Conservation (phyloP, 2,888 invertebrate genomes). For the Xanthorhoe spadicearia region DNA sequence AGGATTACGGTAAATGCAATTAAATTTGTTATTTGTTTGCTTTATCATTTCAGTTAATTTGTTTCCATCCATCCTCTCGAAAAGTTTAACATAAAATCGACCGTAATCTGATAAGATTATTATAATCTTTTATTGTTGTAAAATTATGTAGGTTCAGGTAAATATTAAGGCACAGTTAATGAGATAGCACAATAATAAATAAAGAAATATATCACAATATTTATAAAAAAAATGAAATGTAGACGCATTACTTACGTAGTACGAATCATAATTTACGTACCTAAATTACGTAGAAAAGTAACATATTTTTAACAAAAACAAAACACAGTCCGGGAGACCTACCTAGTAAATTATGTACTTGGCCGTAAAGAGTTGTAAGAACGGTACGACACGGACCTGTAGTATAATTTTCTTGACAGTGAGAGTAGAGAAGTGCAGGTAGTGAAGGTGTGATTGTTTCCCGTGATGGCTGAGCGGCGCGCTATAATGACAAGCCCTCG, state of each 20-base stretch:
- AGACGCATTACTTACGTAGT: too few species aligned
- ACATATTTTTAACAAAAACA: constrained; percentile 4
- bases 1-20: constrained; percentile 8
- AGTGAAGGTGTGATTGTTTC: constrained; percentile 58
- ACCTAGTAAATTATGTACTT: constrained; percentile 27
- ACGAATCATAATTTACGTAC: too few species aligned
- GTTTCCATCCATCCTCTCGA: neutral
- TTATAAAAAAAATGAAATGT: too few species aligned
- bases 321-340: constrained; percentile 1
- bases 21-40: constrained; percentile 8
- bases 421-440: constrained; percentile 35
- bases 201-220: too few species aligned
- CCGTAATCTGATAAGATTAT: neutral
- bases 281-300: too few species aligned
- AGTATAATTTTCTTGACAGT: constrained; percentile 31
- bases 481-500: constrained; percentile 66
- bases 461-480: constrained; percentile 57
- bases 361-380: constrained; percentile 26
- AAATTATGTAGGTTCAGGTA: too few species aligned
- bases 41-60: neutral
- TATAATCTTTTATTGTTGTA: too few species aligned
- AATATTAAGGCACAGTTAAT: too few species aligned
- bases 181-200: too few species aligned
- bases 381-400: constrained; percentile 23
- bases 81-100: neutral